Conservation (phyloP, 2,113 vertebrate species). For the Pavo muticus region DNA sequence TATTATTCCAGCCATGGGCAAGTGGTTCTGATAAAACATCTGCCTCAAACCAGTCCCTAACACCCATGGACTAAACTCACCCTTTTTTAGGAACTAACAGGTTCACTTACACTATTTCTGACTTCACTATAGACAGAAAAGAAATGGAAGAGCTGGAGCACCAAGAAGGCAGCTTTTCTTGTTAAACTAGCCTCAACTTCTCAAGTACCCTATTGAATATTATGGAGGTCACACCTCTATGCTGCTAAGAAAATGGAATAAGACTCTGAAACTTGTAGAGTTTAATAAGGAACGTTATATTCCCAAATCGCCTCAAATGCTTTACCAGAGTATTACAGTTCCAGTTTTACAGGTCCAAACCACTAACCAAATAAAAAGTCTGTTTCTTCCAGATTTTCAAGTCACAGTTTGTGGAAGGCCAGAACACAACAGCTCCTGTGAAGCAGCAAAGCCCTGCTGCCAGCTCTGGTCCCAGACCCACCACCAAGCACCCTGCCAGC, state of each 20-base stretch:
- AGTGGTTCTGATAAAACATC: background rate
- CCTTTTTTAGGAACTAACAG: background rate
- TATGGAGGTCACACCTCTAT: background rate
- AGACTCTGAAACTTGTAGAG: background rate
- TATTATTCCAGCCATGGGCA: background rate
- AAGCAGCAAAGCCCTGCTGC: background rate
- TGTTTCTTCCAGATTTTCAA: slow-evolving; percentile 4
- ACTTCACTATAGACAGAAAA: slow-evolving; percentile 21
- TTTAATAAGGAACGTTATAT: slow-evolving; percentile 13
- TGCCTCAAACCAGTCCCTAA: background rate
- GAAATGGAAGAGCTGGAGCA: slow-evolving; percentile 21
- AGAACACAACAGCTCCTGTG: background rate
- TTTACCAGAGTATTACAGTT: background rate
- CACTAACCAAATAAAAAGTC: slow-evolving; percentile 34
- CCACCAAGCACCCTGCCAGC: background rate
- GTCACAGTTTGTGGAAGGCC: background rate
- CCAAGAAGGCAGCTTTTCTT: background rate
- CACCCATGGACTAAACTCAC: background rate
- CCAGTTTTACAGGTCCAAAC: background rate
- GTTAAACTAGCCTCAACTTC: slow-evolving; percentile 34
- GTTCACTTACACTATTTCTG: slow-evolving; percentile 3
- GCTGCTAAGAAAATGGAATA: background rate
- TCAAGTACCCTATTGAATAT: slow-evolving; percentile 6
- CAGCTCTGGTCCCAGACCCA: background rate
- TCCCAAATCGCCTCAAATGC: background rate